A percentile compares a stretch with the other conserved stretches of the same genome.
Conservation (phyloP, 2,888 invertebrate species). For the Sinohyriopsis cumingii region DNA sequence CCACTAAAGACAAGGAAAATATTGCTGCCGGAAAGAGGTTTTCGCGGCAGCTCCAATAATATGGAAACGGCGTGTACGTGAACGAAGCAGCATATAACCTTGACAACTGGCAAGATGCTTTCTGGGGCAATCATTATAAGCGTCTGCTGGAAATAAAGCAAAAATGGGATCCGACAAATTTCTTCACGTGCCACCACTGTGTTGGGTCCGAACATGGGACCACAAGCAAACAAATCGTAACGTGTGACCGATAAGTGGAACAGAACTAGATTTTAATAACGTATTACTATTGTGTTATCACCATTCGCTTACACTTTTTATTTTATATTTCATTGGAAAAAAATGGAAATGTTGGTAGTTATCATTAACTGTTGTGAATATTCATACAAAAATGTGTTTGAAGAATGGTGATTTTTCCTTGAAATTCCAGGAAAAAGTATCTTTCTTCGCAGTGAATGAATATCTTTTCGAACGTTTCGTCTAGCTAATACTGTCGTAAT, state of each 20-base stretch:
- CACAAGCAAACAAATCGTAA: too few species aligned
- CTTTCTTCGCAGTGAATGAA: too few species aligned
- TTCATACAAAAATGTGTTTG: too few species aligned
- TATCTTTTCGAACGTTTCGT: too few species aligned
- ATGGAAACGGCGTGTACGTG: conserved; percentile 44
- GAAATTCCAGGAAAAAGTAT: too few species aligned
- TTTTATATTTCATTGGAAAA: too few species aligned
- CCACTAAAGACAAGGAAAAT: not conserved
- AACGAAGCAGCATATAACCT: conserved; percentile 48
- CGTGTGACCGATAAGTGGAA: not conserved
- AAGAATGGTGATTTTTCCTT: too few species aligned
- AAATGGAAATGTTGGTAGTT: too few species aligned
- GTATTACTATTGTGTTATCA: too few species aligned
- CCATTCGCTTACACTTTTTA: too few species aligned
- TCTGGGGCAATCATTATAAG: conserved; percentile 50
- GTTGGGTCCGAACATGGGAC: conserved; percentile 40
- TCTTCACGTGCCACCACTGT: conserved; percentile 52
- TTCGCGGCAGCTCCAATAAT: conserved; percentile 12
- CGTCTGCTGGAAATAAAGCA: conserved; percentile 44
- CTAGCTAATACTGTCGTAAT: too few species aligned
- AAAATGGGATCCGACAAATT: conserved; percentile 46
- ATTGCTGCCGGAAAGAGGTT: conserved; percentile 7
- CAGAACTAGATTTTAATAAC: not conserved
- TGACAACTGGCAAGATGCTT: conserved; percentile 44
- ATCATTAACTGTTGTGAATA: too few species aligned